phyloP scores from a whole-genome alignment of 2,113 vertebrate genomes.

The Corapipo altera region DNA sequence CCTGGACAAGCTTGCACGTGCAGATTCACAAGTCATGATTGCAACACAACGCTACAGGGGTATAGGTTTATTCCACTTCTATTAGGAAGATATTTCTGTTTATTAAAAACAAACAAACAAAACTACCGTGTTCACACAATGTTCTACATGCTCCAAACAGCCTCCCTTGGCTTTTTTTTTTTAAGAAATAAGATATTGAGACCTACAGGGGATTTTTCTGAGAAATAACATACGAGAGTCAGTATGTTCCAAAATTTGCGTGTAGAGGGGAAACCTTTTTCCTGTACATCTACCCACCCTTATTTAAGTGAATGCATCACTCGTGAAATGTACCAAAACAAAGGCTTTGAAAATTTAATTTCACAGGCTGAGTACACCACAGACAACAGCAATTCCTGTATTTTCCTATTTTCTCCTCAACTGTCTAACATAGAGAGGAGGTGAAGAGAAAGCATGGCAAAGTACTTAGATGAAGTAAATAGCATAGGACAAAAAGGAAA shows the following conservation, averaged over 20 bases:
- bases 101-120: background rate
- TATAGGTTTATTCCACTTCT: background rate
- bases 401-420: background rate
- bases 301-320: background rate
- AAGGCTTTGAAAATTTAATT: background rate
- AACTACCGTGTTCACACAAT: background rate
- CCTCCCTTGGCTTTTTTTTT: background rate
- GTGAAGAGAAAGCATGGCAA: background rate
- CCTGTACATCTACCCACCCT: background rate
- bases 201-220: background rate
- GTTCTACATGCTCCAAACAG: background rate
- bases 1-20: background rate
- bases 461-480: background rate
- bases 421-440: background rate
- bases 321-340: background rate
- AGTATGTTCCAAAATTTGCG: background rate
- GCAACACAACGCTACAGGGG: background rate
- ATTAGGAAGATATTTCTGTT: background rate
- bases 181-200: background rate
- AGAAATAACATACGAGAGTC: background rate
- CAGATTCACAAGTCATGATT: background rate
- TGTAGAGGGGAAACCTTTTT: background rate
- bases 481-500: background rate
- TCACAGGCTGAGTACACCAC: background rate
- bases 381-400: background rate